phyloP scores from a whole-genome alignment of 37 sponge, comb jelly and placozoan species.

The Ephydatia muelleri region DNA sequence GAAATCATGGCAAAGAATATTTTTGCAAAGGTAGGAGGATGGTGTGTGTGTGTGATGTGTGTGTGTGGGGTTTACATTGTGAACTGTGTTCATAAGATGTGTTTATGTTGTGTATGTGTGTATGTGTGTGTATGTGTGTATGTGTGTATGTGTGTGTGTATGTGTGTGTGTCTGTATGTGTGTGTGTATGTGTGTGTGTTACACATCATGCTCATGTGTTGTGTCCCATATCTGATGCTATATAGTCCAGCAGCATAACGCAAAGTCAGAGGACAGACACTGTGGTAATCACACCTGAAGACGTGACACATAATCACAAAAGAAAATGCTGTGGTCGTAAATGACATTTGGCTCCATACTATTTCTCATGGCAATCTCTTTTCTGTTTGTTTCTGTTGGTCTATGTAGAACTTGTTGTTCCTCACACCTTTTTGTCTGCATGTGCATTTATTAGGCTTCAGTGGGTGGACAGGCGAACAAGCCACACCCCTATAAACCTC shows the following conservation, averaged over 20 bases:
- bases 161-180: background rate
- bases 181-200: too few species aligned
- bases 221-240: background rate
- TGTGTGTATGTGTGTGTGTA: too few species aligned
- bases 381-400: slow-evolving; percentile 20
- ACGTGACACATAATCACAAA: background rate
- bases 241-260: background rate
- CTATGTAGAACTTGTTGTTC: background rate
- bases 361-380: background rate
- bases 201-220: background rate
- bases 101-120: background rate
- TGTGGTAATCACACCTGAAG: background rate
- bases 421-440: background rate
- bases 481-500: too few species aligned
- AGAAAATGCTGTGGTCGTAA: background rate
- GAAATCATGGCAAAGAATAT: slow-evolving; percentile 53
- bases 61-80: too few species aligned
- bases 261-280: background rate
- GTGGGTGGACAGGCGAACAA: too few species aligned
- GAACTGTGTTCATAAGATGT: too few species aligned
- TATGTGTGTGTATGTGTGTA: too few species aligned
- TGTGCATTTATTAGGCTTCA: too few species aligned
- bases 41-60: background rate
- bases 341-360: background rate
- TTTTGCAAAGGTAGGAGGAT: slow-evolving; percentile 52